These are phyloP conservation scores for Folsomia manolachei DNA, from an alignment of 2,888 invertebrate species.

Conservation along the genomic window DNA sequence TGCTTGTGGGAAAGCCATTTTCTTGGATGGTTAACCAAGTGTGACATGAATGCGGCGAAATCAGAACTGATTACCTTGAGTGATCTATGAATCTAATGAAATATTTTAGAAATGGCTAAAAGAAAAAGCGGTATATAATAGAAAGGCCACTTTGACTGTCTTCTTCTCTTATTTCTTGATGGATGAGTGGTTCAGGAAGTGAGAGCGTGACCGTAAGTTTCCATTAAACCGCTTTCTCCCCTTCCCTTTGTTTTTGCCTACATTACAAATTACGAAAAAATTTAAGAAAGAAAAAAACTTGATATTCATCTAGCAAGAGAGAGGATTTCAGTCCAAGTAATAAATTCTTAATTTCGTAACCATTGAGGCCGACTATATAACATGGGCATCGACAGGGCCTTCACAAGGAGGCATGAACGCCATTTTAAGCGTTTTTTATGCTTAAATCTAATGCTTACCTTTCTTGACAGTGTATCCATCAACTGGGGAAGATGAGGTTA, in stretches of 20 bases:
- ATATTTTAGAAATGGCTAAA: background rate
- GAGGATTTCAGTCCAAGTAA: background rate
- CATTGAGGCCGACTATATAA: too few species aligned
- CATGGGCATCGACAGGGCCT: too few species aligned
- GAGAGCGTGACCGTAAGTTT: constrained; percentile 1
- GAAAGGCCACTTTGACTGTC: too few species aligned
- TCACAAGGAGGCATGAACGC: too few species aligned
- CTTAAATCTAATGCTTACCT: too few species aligned
- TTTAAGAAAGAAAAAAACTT: background rate
- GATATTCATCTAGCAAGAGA: background rate
- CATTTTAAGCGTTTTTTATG: too few species aligned
- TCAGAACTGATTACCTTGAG: constrained; percentile 9
- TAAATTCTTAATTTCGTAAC: too few species aligned
- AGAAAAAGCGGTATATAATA: too few species aligned
- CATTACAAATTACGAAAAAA: background rate
- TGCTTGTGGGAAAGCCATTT: constrained; percentile 10
- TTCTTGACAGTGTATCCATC: constrained; percentile 48
- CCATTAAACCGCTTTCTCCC: background rate
- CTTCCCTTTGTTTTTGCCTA: background rate
- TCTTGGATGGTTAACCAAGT: constrained; percentile 3
- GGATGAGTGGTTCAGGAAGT: background rate
- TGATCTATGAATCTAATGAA: constrained; percentile 14
- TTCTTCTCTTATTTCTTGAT: too few species aligned
- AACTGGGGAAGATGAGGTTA: constrained; percentile 49
- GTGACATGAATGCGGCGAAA: background rate